These are phyloP conservation scores for Dryadula phaetusa DNA, from an alignment of 2,888 invertebrate genomes.

Conservation along the genomic window DNA sequence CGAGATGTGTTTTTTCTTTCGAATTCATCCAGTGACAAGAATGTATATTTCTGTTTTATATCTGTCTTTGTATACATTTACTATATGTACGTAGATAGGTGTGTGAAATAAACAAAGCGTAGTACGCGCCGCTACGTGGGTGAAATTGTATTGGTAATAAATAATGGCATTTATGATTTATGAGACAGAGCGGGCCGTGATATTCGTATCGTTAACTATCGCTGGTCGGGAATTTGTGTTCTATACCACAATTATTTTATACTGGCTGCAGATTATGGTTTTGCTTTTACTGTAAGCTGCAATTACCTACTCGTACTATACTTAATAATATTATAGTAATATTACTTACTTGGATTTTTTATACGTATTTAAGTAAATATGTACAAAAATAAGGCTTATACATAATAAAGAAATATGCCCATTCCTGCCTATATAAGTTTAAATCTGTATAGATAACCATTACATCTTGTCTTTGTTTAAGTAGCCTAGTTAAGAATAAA, in stretches of 20 bases:
- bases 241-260: conserved; percentile 40
- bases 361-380: no score
- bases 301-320: no score
- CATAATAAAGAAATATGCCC: no score
- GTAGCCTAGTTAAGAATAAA: no score
- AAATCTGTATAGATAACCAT: no score
- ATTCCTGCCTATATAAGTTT: no score
- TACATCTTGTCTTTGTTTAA: no score
- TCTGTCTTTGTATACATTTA: conserved; percentile 7
- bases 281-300: background rate
- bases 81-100: conserved; percentile 50
- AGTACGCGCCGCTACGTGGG: conserved; percentile 60
- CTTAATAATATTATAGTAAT: no score
- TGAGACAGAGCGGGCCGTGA: conserved; percentile 45
- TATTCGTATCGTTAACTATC: conserved; percentile 43
- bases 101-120: conserved; percentile 71
- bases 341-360: no score
- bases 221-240: conserved; percentile 43
- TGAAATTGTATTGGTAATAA: conserved; percentile 81
- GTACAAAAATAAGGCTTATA: no score
- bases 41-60: conserved; percentile 55
- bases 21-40: conserved; percentile 56
- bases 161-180: conserved; percentile 81
- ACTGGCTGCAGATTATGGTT: conserved; percentile 22
- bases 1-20: conserved; percentile 68